Evolutionary conservation across 2,888 invertebrate genomes (phyloP).

Genomic region (Galerucella calmariensis): DNA sequence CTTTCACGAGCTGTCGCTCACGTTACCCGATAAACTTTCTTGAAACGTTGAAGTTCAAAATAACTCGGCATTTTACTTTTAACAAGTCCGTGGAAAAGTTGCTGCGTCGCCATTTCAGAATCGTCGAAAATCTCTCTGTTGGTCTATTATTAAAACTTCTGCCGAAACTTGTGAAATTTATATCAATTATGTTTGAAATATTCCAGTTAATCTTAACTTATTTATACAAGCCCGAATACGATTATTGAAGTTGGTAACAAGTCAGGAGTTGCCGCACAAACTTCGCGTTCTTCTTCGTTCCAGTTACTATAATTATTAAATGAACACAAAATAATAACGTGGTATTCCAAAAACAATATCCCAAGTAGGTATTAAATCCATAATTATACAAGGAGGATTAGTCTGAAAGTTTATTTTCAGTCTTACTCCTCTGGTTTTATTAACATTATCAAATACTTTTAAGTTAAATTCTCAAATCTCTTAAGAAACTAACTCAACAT

Average conservation of each 20-base stretch:
- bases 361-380: background rate
- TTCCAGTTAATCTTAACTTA: constrained; percentile 43
- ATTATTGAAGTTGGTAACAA: constrained; percentile 19
- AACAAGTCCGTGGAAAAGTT: background rate
- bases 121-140: constrained; percentile 39
- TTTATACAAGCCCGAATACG: constrained; percentile 29
- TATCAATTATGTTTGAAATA: constrained; percentile 46
- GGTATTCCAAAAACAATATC: background rate
- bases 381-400: no score
- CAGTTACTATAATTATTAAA: background rate
- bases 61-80: constrained; percentile 22
- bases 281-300: background rate
- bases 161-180: constrained; percentile 44
- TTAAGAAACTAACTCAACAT: no score
- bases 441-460: no score
- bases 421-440: no score
- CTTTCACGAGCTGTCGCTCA: background rate
- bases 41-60: constrained; percentile 27
- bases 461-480: no score
- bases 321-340: constrained; percentile 1
- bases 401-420: no score
- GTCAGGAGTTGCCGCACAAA: constrained; percentile 10
- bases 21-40: constrained; percentile 18
- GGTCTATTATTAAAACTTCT: constrained; percentile 45
- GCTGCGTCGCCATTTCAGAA: constrained; percentile 25